phyloP scores from a whole-genome alignment of 1,140 invertebrate species.

The Cydia strobilella region DNA sequence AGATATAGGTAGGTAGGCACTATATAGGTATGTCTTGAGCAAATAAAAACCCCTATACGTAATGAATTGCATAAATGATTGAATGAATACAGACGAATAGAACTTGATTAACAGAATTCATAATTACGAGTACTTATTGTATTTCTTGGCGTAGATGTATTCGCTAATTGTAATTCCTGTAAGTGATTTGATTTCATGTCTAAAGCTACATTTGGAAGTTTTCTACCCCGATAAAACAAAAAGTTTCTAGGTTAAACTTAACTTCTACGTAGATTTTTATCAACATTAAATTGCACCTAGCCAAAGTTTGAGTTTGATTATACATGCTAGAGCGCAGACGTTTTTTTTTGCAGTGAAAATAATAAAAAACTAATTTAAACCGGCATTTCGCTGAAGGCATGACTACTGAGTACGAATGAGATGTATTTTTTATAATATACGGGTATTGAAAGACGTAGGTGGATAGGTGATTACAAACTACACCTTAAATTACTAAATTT shows the following conservation, averaged over 20 bases:
- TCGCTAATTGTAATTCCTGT: too few relatives aligned
- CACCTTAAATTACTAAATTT: too few relatives aligned
- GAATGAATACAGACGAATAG: too few relatives aligned
- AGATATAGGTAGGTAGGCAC: too few relatives aligned
- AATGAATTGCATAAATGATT: too few relatives aligned
- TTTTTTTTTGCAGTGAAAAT: constrained; percentile 17
- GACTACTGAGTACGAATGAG: neutral
- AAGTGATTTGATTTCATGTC: too few relatives aligned
- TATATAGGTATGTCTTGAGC: too few relatives aligned
- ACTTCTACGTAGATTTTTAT: constrained; percentile 7
- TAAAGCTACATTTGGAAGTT: neutral
- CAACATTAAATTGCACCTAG: neutral
- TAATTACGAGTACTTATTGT: too few relatives aligned
- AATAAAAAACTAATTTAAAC: constrained; percentile 9
- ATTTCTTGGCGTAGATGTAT: too few relatives aligned
- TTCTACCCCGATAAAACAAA: neutral
- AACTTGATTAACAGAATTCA: too few relatives aligned
- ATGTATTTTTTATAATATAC: neutral
- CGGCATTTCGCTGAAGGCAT: neutral
- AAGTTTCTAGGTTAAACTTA: neutral
- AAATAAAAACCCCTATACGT: too few relatives aligned
- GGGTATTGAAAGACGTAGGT: neutral
- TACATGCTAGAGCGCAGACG: constrained; percentile 22
- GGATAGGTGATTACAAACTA: too few relatives aligned
- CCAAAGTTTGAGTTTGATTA: neutral